Base-by-base conservation (phyloP, 2,797 vertebrate species). In the Pseudomugil tenellus region DNA sequence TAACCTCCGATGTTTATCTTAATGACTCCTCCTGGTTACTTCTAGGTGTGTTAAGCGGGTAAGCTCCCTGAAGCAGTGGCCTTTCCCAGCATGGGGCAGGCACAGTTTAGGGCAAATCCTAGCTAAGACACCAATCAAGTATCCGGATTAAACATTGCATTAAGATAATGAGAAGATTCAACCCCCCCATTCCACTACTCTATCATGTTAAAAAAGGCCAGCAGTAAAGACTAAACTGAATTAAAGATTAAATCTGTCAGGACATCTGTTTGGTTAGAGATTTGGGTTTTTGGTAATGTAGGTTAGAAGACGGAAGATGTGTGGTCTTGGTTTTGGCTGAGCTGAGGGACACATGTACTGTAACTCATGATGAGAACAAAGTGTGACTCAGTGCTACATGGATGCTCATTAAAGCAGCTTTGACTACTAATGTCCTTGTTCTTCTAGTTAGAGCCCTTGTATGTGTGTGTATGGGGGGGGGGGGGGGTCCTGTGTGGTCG, bases 111-210 rank as follows among this genome's bases (percentile, higher is more conserved):
- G 81, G 74, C 35, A 76, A 86, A 87, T 90, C 76, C 73, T 52
- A 80, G 62, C 77, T 75, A 72, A 88, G 84, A 85, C 72, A 74
- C 74, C 63, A 77, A 76, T 70, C 82, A 85, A 88, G 76, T 80
- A 74, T 73, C 55, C 39, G 74, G 90, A 92, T 93, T 92, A 91
- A 72, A 58, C 60, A 67, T 58, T 54, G 62, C 76, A 89, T 91
- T 67, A 90, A 90, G 85, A 92, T 91, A 92, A 92, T 90, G 85
- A 90, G 81, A 86, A 90, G 87, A 92, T 85, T 76, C 75, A 71
- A 63, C 62, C 37, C 56, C 41, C 77, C 3, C 58, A 68, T 72
- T 87, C 54, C 79, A 87, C 76, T 89, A 89, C 92, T 89, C 89
- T 74, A 82, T 89, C 81, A 72, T 77, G 51, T 43, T 71, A 58